Conservation (phyloP, 2,888 invertebrate species). For the Lasioglossum pauxillum region DNA sequence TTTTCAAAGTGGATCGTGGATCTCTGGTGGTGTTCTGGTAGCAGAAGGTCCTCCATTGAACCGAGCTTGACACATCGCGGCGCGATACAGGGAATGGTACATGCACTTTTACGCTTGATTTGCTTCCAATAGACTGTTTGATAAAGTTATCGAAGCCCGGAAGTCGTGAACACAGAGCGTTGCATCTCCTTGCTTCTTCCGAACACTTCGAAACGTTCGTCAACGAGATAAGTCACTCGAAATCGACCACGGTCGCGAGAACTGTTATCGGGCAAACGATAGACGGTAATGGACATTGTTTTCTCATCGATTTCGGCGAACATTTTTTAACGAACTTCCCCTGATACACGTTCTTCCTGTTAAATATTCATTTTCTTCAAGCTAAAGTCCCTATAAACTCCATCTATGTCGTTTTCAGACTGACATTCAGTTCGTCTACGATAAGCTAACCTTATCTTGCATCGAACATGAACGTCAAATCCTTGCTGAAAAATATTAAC, state of each 20-base stretch:
- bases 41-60: not conserved
- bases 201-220: not conserved
- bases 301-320: not conserved
- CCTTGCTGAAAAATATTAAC: no score
- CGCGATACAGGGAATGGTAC: not conserved
- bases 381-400: no score
- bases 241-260: not conserved
- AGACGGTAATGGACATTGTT: not conserved
- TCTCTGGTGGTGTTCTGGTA: not conserved
- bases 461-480: no score
- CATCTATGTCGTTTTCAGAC: no score
- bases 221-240: constrained; percentile 4
- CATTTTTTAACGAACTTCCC: not conserved
- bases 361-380: not conserved
- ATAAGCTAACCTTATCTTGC: no score
- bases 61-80: not conserved
- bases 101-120: constrained; percentile 5
- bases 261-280: not conserved
- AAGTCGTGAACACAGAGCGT: constrained; percentile 46
- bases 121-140: constrained; percentile 58
- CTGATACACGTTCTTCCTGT: not conserved
- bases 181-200: not conserved
- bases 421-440: no score
- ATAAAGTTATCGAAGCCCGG: constrained; percentile 70
- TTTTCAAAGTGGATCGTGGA: no score